Percentiles rank a stretch among this genome's conserved stretches.
Conservation (phyloP, 2,888 invertebrate genomes). For the Ophonus ardosiacus region DNA sequence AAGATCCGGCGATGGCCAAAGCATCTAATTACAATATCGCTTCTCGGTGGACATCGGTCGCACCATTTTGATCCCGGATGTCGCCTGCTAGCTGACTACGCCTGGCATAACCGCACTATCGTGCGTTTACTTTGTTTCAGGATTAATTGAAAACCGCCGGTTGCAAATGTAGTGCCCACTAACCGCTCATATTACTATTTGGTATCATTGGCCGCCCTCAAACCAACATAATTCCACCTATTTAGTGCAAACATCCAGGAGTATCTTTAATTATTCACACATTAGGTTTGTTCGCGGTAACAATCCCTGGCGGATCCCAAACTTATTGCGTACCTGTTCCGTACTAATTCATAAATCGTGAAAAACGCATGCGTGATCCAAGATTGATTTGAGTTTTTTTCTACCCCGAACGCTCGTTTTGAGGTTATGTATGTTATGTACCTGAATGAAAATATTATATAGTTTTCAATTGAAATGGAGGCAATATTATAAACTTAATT, state of each 20-base stretch:
- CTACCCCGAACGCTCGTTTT: too few species aligned
- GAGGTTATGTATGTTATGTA: too few species aligned
- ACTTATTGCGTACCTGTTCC: too few species aligned
- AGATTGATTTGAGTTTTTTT: too few species aligned
- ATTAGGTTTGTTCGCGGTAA: too few species aligned
- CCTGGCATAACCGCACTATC: conserved; percentile 23
- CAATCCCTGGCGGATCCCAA: too few species aligned
- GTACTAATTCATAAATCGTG: too few species aligned
- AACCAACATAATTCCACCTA: background rate
- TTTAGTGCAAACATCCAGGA: background rate
- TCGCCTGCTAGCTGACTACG: background rate
- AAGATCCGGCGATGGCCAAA: conserved; percentile 58
- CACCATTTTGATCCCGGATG: conserved; percentile 46
- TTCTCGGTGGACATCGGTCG: conserved; percentile 48
- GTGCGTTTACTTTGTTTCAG: conserved; percentile 26
- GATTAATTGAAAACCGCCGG: conserved; percentile 28
- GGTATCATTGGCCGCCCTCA: background rate
- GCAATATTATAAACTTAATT: too few species aligned
- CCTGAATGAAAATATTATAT: too few species aligned
- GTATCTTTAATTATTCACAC: background rate
- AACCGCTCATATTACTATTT: conserved; percentile 27
- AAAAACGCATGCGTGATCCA: too few species aligned
- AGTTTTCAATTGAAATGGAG: too few species aligned
- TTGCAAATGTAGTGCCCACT: conserved; percentile 10
- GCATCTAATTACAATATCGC: conserved; percentile 62